These are phyloP conservation scores for Danaus chrysippus DNA, from an alignment of 2,888 invertebrate genomes.

Conservation along the genomic window DNA sequence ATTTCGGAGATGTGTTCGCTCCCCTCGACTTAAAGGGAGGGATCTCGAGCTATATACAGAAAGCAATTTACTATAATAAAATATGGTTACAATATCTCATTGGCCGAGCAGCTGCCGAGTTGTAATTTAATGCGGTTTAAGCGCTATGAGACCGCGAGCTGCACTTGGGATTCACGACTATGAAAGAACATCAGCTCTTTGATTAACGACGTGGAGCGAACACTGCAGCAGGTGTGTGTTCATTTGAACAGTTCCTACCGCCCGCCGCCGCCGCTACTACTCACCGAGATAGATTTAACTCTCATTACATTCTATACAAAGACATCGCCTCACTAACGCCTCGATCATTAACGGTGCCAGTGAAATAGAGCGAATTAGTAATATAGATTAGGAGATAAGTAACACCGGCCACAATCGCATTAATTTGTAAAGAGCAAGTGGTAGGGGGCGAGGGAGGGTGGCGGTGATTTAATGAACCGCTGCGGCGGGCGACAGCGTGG, in stretches of 20 bases:
- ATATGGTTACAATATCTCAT: conserved; percentile 49
- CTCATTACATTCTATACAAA: no score
- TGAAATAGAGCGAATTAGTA: conserved; percentile 14
- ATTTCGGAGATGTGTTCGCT: conserved; percentile 59
- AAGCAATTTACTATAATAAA: conserved; percentile 61
- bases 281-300: no score
- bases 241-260: not conserved
- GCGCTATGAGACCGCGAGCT: conserved; percentile 59
- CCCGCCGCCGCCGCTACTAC: not conserved
- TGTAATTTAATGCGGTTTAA: conserved; percentile 59
- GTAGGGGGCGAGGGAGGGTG: conserved; percentile 42
- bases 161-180: conserved; percentile 57
- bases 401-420: conserved; percentile 59
- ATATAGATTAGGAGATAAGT: conserved; percentile 31
- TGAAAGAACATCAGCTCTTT: conserved; percentile 53
- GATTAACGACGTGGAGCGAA: conserved; percentile 51
- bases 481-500: conserved; percentile 72
- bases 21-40: conserved; percentile 37
- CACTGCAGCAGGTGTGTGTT: conserved; percentile 10
- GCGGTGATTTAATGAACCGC: conserved; percentile 75
- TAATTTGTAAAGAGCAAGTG: conserved; percentile 72
- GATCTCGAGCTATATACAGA: conserved; percentile 36
- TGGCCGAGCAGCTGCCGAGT: conserved; percentile 55
- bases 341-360: no score
- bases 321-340: no score